phyloP scores from a whole-genome alignment of 1,140 invertebrate species.

The Oreohelix idahoensis region DNA sequence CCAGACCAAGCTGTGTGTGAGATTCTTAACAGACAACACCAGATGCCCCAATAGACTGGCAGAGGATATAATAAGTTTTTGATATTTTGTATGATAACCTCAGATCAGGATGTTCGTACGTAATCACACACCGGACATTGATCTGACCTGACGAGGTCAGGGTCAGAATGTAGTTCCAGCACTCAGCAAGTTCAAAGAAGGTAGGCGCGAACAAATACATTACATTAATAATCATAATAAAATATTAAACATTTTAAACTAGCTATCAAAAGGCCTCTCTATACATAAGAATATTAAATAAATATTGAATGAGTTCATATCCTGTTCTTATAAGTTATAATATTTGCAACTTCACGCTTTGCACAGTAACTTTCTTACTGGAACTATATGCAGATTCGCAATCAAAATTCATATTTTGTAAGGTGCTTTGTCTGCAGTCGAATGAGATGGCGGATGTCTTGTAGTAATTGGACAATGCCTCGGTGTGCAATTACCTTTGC shows the following conservation, averaged over 20 bases:
- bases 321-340: too few species aligned
- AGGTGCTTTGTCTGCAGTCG: not conserved
- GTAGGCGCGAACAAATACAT: not conserved
- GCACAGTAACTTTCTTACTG: not conserved
- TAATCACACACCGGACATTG: not conserved
- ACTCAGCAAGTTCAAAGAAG: not conserved
- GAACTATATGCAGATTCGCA: constrained; percentile 1
- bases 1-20: too few species aligned
- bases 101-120: too few species aligned
- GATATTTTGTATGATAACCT: too few species aligned
- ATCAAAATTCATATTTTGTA: not conserved
- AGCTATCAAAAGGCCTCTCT: too few species aligned
- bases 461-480: not conserved
- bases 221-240: not conserved
- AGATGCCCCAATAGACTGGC: too few species aligned
- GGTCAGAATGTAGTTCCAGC: not conserved
- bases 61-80: too few species aligned
- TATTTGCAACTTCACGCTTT: too few species aligned
- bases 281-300: too few species aligned
- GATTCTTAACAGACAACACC: too few species aligned
- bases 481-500: not conserved
- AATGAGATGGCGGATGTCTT: not conserved
- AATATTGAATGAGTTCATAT: too few species aligned
- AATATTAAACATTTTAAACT: not conserved
- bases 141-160: not conserved